A percentile compares a stretch with the other conserved stretches of the same genome.
Evolutionary conservation across 2,888 invertebrate genomes (phyloP).

Genomic region (Drosophila buzzatii): DNA sequence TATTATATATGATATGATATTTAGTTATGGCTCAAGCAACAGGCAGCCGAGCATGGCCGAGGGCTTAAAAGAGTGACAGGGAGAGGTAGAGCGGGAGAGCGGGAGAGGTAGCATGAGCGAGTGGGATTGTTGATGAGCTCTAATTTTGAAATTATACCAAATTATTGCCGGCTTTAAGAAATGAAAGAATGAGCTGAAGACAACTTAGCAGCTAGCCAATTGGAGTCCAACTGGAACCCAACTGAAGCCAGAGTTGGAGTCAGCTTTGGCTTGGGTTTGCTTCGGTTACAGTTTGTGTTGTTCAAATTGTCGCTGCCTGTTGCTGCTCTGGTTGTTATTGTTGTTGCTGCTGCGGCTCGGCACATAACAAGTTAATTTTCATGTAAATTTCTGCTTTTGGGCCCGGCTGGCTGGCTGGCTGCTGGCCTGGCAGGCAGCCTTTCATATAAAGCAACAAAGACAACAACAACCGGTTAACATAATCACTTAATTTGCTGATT

Average conservation of each 20-base stretch:
- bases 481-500: slow-evolving; percentile 80
- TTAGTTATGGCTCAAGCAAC: slow-evolving; percentile 32
- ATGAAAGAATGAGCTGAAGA: slow-evolving; percentile 10
- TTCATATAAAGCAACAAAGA: slow-evolving; percentile 30
- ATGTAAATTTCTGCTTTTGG: slow-evolving; percentile 74
- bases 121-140: slow-evolving; percentile 71
- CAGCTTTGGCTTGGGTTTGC: slow-evolving; percentile 15
- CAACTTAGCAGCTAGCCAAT: slow-evolving; percentile 21
- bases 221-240: slow-evolving; percentile 26
- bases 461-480: slow-evolving; percentile 77
- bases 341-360: slow-evolving; percentile 43
- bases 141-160: slow-evolving; percentile 79
- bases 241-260: slow-evolving; percentile 24
- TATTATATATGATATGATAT: slow-evolving; percentile 5
- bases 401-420: slow-evolving; percentile 50
- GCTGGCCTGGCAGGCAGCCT: slow-evolving; percentile 40
- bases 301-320: slow-evolving; percentile 49
- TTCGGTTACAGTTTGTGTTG: slow-evolving; percentile 38
- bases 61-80: not conserved
- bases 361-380: slow-evolving; percentile 79
- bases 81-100: not conserved
- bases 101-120: not conserved
- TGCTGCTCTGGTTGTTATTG: slow-evolving; percentile 31
- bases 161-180: slow-evolving; percentile 53
- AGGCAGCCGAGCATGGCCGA: slow-evolving; percentile 47